phyloP scores from a whole-genome alignment of 2,888 invertebrate species.

The Cataglyphis altisquamis region DNA sequence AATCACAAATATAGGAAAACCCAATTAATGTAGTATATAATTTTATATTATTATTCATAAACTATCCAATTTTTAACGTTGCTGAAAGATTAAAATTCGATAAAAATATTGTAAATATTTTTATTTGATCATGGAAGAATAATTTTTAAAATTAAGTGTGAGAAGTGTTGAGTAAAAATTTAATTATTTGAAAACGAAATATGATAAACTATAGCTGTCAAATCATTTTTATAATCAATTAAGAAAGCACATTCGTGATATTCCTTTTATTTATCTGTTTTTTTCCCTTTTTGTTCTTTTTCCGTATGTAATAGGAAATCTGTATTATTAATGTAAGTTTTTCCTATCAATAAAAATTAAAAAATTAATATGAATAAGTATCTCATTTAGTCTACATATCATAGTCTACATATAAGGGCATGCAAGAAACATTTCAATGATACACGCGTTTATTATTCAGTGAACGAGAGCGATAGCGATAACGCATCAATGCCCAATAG shows the following conservation, averaged over 20 bases:
- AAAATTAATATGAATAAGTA: background rate
- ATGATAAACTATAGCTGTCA: background rate
- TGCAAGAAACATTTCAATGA: constrained; percentile 28
- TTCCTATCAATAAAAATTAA: background rate
- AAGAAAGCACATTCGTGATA: background rate
- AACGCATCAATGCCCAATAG: constrained; percentile 54
- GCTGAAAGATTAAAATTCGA: too few relatives aligned
- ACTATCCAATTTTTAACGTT: background rate
- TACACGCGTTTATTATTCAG: constrained; percentile 39
- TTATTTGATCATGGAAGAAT: background rate
- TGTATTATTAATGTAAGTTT: background rate
- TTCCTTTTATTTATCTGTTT: background rate
- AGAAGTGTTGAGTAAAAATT: background rate
- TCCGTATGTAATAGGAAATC: background rate
- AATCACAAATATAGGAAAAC: background rate
- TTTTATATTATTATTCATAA: background rate
- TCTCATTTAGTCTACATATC: constrained; percentile 19
- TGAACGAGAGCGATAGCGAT: constrained; percentile 44
- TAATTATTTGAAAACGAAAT: background rate
- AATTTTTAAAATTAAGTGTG: background rate
- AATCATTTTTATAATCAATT: background rate
- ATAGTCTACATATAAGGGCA: constrained; percentile 37
- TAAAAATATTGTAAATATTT: background rate
- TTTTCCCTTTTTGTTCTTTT: background rate
- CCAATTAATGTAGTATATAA: background rate